These are phyloP conservation scores for Cyprinodon brontotheroides DNA, from an alignment of 2,113 vertebrate genomes.

Conservation along the genomic window DNA sequence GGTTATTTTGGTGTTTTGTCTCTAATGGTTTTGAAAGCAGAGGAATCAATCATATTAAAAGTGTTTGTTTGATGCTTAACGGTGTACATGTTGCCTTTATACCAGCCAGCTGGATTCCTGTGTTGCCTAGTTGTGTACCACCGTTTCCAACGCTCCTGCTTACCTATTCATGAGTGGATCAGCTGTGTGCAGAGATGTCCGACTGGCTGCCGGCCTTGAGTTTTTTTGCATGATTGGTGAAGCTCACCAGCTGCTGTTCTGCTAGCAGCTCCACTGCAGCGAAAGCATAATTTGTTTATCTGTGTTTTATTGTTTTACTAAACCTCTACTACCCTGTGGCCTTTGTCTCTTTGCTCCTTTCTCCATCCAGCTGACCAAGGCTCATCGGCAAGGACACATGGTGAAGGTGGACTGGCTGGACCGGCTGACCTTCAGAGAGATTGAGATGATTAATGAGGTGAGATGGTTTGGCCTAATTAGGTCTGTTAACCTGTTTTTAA, in stretches of 20 bases:
- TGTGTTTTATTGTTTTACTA: not conserved
- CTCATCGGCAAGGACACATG: constrained; percentile 98
- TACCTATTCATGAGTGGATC: constrained; percentile 49
- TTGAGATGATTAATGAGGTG: constrained; percentile 99
- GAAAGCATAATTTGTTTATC: not conserved
- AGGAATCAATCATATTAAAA: not conserved
- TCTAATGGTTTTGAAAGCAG: not conserved
- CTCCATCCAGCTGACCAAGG: constrained; percentile 90
- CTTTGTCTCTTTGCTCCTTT: not conserved
- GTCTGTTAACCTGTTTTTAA: not conserved
- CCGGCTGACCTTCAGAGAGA: constrained; percentile 96
- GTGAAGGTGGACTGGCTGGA: constrained; percentile 99
- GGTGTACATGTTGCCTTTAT: constrained; percentile 36
- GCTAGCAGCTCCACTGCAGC: constrained; percentile 25
- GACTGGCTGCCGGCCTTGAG: constrained; percentile 52
- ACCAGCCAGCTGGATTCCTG: constrained; percentile 41
- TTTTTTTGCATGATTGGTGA: constrained; percentile 63
- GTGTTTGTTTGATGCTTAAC: constrained; percentile 19
- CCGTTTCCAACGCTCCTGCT: constrained; percentile 38
- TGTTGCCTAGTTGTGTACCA: constrained; percentile 48
- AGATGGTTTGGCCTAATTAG: constrained; percentile 3
- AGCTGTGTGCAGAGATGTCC: constrained; percentile 39
- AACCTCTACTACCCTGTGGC: not conserved
- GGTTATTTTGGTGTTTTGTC: not conserved
- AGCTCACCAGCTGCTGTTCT: constrained; percentile 39